phyloP scores from a whole-genome alignment of 2,113 vertebrate species.

The Tylochromis polylepis region DNA sequence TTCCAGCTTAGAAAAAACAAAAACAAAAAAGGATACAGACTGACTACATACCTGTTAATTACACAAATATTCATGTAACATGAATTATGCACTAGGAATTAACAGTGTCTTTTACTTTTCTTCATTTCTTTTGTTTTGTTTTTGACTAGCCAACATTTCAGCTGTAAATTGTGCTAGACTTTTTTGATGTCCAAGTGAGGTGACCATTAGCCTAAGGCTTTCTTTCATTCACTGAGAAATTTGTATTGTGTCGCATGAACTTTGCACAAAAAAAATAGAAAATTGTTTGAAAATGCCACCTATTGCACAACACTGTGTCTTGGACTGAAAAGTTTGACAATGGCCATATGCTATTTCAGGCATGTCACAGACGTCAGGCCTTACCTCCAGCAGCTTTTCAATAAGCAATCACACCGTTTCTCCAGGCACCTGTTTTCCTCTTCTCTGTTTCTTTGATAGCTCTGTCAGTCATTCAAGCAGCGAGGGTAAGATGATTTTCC shows the following conservation, averaged over 20 bases:
- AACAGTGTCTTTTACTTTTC: background rate
- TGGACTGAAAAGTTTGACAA: conserved; percentile 38
- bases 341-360: conserved; percentile 45
- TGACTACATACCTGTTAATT: background rate
- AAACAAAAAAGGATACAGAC: background rate
- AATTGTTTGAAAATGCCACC: conserved; percentile 75
- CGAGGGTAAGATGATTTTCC: background rate
- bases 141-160: background rate
- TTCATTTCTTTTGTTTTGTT: background rate
- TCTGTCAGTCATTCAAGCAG: conserved; percentile 64
- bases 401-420: conserved; percentile 40
- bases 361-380: conserved; percentile 58
- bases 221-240: conserved; percentile 26
- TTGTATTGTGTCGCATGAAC: conserved; percentile 63
- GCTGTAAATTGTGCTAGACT: background rate
- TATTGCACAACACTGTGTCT: conserved; percentile 12
- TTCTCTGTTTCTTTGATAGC: conserved; percentile 64
- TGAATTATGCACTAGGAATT: background rate
- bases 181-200: conserved; percentile 31
- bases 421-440: conserved; percentile 32
- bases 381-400: conserved; percentile 56
- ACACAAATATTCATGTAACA: background rate
- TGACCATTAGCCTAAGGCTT: conserved; percentile 54
- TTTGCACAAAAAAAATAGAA: conserved; percentile 42
- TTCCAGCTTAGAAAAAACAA: background rate